A percentile compares a stretch with the other conserved stretches of the same genome.
These are phyloP conservation scores for Vanacampus margaritifer DNA, from an alignment of 2,113 vertebrate species.

Conservation along the genomic window DNA sequence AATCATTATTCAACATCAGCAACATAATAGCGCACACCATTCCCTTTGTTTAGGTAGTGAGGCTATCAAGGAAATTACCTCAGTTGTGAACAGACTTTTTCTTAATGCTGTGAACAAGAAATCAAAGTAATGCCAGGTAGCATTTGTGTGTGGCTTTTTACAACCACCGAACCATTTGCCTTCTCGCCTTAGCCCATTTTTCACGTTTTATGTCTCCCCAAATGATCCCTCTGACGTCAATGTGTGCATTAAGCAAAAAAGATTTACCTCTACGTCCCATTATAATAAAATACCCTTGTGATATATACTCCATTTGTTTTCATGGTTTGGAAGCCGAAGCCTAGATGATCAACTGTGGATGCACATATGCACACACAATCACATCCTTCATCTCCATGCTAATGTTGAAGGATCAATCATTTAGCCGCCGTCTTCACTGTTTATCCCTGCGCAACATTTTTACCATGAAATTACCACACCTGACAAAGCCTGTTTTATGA, in stretches of 20 bases:
- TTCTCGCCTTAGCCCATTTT: conserved; percentile 36
- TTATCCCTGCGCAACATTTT: conserved; percentile 39
- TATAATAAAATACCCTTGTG: conserved; percentile 42
- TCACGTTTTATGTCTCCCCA: conserved; percentile 43
- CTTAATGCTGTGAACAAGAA: not conserved
- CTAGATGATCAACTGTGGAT: conserved; percentile 36
- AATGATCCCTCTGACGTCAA: conserved; percentile 53
- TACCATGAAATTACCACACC: conserved; percentile 37
- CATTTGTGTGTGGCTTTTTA: conserved; percentile 31
- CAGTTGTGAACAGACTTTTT: conserved; percentile 1
- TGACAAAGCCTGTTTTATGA: conserved; percentile 34
- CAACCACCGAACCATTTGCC: conserved; percentile 19
- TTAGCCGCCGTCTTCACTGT: conserved; percentile 44
- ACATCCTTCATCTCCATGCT: conserved; percentile 39
- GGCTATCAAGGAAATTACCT: not conserved
- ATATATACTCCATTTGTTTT: conserved; percentile 52
- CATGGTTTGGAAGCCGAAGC: conserved; percentile 28
- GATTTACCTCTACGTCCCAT: conserved; percentile 45
- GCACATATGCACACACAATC: conserved; percentile 18
- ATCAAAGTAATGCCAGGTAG: conserved; percentile 28
- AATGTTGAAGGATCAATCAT: conserved; percentile 56
- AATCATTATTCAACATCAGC: not conserved
- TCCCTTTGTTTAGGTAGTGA: conserved; percentile 2
- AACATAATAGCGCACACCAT: conserved; percentile 1
- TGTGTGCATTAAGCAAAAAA: conserved; percentile 45